Base-by-base conservation (phyloP, 2,888 invertebrate species). In the Lasioglossum lativentre region DNA sequence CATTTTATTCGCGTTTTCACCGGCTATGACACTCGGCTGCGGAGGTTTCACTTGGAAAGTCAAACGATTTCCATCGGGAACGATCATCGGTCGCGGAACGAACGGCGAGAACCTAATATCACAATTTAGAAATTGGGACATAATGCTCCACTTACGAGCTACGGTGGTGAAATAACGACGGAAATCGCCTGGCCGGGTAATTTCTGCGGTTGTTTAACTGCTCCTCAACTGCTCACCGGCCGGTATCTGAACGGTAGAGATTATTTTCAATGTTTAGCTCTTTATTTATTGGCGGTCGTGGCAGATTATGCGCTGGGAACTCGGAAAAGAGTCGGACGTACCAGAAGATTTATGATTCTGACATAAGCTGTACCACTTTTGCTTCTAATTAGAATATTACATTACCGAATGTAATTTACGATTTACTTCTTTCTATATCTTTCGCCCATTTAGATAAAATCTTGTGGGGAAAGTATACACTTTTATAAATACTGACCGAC, bases 1-100 rank as follows among this genome's bases (percentile, higher is more conserved):
- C 85, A 88, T 86, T 87, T 87, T 81, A 84, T 90, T 87, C 85
- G 78, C 78, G 83, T 90, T 89, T 90, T 87, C 90, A 86, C 87
- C 84, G 80, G 85, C 68, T 78, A 79, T 86, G 88, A 84, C 88
- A 82, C 80, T 80, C 73, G 52, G 68, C 75, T 6, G 30, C 63
- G 34, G 89, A 68, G 34, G 68, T 90, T 90, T 90, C 90, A 90
- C 90, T 90, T 90, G 87, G 90, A 90, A 90, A 90, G 89, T 90
- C 89, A 81, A 85, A 83, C 75, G 83, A 89, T 86, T 89, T 88
- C 86, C 90, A 85, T 78, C 82, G 80, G 59, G 82, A 63, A 76
- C 82, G 87, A 78, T 89, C 80, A 86, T 82, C 85, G 70, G 52
- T 66, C 76, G 77, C 73, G 42, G 75, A 89, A 87, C 85, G 83